Conservation (phyloP, 2,888 invertebrate species). For the Melipona beecheii region DNA sequence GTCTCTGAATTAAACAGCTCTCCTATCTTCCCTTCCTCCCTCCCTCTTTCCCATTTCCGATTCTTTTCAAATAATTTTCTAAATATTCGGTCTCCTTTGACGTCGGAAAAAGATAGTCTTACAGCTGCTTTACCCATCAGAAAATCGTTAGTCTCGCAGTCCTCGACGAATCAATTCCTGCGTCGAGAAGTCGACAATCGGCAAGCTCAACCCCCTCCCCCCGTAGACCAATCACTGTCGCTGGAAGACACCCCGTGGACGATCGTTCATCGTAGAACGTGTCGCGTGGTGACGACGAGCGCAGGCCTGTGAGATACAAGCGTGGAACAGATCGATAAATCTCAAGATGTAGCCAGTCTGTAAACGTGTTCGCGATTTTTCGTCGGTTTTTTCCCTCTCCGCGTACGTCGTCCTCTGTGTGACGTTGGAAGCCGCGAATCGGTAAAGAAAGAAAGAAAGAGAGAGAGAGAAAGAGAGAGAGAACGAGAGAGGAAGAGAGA, state of each 20-base stretch:
- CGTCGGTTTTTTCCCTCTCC: neutral
- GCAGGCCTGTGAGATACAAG: conserved; percentile 53
- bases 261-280: conserved; percentile 14
- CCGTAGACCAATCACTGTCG: neutral
- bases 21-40: neutral
- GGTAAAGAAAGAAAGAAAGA: neutral
- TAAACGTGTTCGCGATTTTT: neutral
- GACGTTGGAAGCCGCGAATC: neutral
- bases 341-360: conserved; percentile 29
- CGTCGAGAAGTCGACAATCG: neutral
- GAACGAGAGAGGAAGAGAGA: neutral
- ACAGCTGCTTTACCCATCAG: neutral
- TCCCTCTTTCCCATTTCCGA: neutral
- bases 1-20: conserved; percentile 20
- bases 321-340: conserved; percentile 61
- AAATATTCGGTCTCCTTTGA: neutral
- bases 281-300: conserved; percentile 31
- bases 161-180: neutral
- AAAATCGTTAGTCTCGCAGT: neutral
- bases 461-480: no score
- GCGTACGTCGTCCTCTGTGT: neutral
- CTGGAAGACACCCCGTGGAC: neutral
- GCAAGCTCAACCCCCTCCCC: conserved; percentile 1
- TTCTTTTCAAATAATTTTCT: neutral
- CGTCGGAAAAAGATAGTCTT: neutral